Evolutionary conservation across 2,888 invertebrate genomes (phyloP).

Genomic region (Arrhopalites spinosus): DNA sequence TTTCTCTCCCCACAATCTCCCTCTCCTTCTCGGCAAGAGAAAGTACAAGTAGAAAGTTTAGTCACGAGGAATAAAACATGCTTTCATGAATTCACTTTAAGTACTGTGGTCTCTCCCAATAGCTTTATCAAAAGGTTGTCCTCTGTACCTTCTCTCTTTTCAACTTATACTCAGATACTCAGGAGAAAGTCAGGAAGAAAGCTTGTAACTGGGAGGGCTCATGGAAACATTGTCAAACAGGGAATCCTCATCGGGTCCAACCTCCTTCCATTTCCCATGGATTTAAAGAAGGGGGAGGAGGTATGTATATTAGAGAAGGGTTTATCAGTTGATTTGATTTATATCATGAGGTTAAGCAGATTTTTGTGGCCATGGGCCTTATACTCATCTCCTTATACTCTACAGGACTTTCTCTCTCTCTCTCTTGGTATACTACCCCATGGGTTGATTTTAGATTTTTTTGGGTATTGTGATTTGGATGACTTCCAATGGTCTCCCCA

Average conservation of each 20-base stretch:
- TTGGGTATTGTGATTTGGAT: slow-evolving; percentile 21
- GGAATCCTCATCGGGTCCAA: too few species aligned
- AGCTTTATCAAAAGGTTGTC: not conserved
- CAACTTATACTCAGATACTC: too few species aligned
- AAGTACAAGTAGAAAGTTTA: not conserved
- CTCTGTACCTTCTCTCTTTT: not conserved
- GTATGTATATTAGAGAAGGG: not conserved
- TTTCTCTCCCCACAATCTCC: too few species aligned
- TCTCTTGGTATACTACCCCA: too few species aligned
- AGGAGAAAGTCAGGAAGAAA: not conserved
- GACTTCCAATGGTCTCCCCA: slow-evolving; percentile 23
- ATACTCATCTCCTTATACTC: not conserved
- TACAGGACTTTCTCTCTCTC: too few species aligned
- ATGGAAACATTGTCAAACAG: too few species aligned
- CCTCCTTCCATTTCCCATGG: too few species aligned
- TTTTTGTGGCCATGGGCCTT: slow-evolving; percentile 21
- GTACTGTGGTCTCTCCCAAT: not conserved
- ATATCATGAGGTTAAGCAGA: slow-evolving; percentile 40
- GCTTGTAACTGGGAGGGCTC: not conserved
- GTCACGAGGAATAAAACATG: slow-evolving; percentile 19
- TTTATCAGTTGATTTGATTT: slow-evolving; percentile 38
- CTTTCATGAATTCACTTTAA: slow-evolving; percentile 9
- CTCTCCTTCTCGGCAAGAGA: too few species aligned
- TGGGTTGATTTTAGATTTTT: not conserved
- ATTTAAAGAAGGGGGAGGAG: not conserved